A percentile compares a stretch with the other conserved stretches of the same genome.
Conservation (phyloP, 2,888 invertebrate genomes). For the Andrena hattorfiana region DNA sequence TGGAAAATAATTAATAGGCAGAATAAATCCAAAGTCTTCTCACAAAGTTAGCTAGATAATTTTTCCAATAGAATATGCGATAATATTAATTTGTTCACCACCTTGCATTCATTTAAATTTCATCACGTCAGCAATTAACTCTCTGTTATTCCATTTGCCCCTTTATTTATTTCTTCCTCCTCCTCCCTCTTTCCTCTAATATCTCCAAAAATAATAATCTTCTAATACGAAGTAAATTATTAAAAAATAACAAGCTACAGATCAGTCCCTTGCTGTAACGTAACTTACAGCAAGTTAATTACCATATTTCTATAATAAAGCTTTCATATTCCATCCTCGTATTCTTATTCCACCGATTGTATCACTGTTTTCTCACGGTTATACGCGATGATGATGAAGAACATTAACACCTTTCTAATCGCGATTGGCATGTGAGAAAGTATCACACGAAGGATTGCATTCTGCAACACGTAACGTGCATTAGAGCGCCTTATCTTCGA, state of each 20-base stretch:
- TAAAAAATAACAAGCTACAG: background rate
- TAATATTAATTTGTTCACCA: too few relatives aligned
- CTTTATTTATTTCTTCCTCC: too few relatives aligned
- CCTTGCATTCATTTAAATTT: too few relatives aligned
- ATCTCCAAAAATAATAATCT: background rate
- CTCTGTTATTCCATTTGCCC: too few relatives aligned
- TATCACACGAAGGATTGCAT: conserved; percentile 26
- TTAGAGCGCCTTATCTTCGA: conserved; percentile 12
- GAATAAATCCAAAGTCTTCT: too few relatives aligned
- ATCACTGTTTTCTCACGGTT: conserved; percentile 37
- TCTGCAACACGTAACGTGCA: conserved; percentile 5
- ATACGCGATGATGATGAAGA: conserved; percentile 12
- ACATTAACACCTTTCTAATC: conserved; percentile 38
- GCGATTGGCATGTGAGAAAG: conserved; percentile 35
- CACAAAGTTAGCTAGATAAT: too few relatives aligned
- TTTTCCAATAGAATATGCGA: too few relatives aligned
- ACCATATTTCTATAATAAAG: background rate
- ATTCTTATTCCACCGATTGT: conserved; percentile 15
- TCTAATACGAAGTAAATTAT: background rate
- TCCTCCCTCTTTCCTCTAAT: too few relatives aligned
- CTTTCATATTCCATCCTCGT: conserved; percentile 7
- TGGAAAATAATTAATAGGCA: too few relatives aligned
- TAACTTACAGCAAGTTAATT: background rate
- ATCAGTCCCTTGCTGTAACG: background rate
- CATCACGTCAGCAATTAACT: too few relatives aligned